Conservation (phyloP, 2,888 invertebrate species). For the Notodonta dromedarius region DNA sequence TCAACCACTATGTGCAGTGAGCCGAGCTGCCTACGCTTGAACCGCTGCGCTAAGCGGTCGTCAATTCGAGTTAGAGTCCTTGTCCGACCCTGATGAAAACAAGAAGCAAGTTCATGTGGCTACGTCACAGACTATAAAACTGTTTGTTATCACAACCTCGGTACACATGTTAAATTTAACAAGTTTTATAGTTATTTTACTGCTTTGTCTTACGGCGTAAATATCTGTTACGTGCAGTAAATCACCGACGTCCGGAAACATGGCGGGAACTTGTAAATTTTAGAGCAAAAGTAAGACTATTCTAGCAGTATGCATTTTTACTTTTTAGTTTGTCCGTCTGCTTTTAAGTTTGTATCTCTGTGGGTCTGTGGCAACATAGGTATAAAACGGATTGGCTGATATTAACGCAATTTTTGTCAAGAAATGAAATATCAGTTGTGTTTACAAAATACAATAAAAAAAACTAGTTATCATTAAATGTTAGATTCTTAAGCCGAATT, state of each 20-base stretch:
- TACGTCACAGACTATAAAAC: conserved; percentile 28
- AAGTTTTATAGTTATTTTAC: conserved; percentile 39
- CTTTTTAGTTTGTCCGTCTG: neutral
- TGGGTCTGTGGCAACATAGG: too few relatives aligned
- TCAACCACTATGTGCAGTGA: too few relatives aligned
- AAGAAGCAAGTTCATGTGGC: conserved; percentile 6
- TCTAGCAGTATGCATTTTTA: neutral
- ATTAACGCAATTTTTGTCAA: too few relatives aligned
- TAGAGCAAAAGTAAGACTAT: neutral
- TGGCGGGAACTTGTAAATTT: neutral
- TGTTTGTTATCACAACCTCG: conserved; percentile 25
- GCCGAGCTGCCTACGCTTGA: too few relatives aligned
- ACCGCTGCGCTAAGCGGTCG: too few relatives aligned
- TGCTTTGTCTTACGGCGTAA: conserved; percentile 32
- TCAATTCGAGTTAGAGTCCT: too few relatives aligned
- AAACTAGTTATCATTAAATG: too few relatives aligned
- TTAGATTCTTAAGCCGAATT: too few relatives aligned
- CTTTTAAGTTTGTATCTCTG: too few relatives aligned
- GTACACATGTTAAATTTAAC: conserved; percentile 34
- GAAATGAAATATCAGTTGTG: too few relatives aligned
- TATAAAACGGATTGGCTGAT: too few relatives aligned
- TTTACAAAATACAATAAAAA: too few relatives aligned
- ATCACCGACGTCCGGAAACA: conserved; percentile 28
- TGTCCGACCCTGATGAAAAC: neutral
- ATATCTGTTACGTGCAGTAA: conserved; percentile 33